These are phyloP conservation scores for Sanderia malayensis DNA, from an alignment of 30 jellyfish, hydroid and myxozoan genomes.

Conservation along the genomic window DNA sequence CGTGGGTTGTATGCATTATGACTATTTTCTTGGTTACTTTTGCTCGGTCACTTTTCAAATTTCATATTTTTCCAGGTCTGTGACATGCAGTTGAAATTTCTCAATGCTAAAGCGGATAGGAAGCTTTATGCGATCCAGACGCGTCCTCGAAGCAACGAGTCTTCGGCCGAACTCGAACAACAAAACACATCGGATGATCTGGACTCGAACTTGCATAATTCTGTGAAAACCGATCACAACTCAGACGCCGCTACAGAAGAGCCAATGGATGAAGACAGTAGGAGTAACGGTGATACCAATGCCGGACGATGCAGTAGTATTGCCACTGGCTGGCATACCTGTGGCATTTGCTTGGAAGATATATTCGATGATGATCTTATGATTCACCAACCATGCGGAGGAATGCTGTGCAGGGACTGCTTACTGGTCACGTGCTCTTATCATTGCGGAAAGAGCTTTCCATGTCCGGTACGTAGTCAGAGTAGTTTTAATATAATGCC, in stretches of 20 bases:
- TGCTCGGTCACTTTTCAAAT: too few relatives aligned
- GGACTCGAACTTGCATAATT: too few relatives aligned
- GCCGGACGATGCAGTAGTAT: constrained; percentile 21
- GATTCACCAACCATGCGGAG: constrained; percentile 78
- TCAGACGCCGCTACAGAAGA: too few relatives aligned
- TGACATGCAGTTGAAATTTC: constrained; percentile 45
- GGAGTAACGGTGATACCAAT: too few relatives aligned
- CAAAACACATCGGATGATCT: too few relatives aligned
- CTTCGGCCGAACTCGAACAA: not conserved
- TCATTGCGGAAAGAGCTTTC: constrained; percentile 61
- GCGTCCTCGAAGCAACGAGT: not conserved
- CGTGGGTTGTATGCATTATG: too few relatives aligned
- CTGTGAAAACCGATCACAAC: too few relatives aligned
- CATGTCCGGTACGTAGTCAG: constrained; percentile 98
- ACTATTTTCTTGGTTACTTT: too few relatives aligned
- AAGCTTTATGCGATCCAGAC: constrained; percentile 39
- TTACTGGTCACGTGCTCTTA: constrained; percentile 63
- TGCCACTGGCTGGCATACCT: constrained; percentile 83
- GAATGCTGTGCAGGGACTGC: constrained; percentile 70
- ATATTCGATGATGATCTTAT: constrained; percentile 76
- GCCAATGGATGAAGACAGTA: not conserved
- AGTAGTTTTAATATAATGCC: too few relatives aligned
- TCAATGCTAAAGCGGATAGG: constrained; percentile 29
- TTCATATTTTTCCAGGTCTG: constrained; percentile 17
- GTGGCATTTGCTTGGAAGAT: constrained; percentile 91